Evolutionary conservation across 2,797 vertebrate species (phyloP).

Genomic region (Crax fasciolata): DNA sequence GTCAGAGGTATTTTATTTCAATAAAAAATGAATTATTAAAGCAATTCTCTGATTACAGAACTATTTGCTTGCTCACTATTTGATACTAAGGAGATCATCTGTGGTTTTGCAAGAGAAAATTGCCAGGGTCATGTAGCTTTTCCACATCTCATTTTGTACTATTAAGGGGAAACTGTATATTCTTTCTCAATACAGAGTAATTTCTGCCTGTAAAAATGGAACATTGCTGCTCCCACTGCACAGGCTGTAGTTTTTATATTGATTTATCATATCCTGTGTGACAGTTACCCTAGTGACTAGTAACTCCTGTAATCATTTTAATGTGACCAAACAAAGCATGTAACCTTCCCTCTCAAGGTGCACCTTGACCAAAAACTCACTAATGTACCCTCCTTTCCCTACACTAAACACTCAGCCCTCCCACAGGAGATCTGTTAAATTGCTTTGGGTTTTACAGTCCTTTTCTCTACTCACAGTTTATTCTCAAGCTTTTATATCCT

Average conservation of each 20-base stretch:
- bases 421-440: neutral
- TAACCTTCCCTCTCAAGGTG: conserved; percentile 11
- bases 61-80: conserved; percentile 37
- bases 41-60: conserved; percentile 22
- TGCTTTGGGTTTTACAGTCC: neutral
- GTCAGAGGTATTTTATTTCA: neutral
- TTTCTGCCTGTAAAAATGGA: conserved; percentile 24
- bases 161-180: conserved; percentile 21
- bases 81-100: conserved; percentile 42
- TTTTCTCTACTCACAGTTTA: conserved; percentile 28
- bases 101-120: conserved; percentile 49
- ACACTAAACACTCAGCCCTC: neutral
- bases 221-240: conserved; percentile 31
- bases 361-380: conserved; percentile 21
- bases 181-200: conserved; percentile 19
- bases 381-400: neutral
- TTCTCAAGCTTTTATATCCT: neutral
- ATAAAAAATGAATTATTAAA: conserved; percentile 57
- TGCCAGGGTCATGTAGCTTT: conserved; percentile 25
- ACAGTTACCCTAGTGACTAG: conserved; percentile 36
- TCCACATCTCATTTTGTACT: conserved; percentile 44
- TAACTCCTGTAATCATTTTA: conserved; percentile 43
- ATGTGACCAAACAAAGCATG: conserved; percentile 35
- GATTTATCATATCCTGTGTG: conserved; percentile 52
- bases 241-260: conserved; percentile 48